phyloP scores from a whole-genome alignment of 2,888 invertebrate species.

The Chelonus formosanus region DNA sequence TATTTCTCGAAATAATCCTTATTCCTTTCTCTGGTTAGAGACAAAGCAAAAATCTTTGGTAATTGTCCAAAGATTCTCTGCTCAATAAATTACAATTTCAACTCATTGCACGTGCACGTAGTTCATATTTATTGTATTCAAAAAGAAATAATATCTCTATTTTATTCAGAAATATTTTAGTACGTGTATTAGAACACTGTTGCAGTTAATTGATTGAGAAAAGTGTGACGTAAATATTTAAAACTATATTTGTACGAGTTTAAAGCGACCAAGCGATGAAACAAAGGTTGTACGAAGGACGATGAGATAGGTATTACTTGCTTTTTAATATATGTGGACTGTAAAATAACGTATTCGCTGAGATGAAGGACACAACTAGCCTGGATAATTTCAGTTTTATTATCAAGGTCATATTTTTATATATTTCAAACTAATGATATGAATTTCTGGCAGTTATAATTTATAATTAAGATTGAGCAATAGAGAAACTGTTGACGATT shows the following conservation, averaged over 20 bases:
- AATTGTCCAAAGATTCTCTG: no score
- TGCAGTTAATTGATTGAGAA: constrained; percentile 21
- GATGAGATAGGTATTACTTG: constrained; percentile 29
- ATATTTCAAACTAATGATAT: no score
- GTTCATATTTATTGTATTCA: no score
- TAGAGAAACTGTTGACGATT: no score
- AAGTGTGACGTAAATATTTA: constrained; percentile 18
- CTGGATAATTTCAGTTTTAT: constrained; percentile 15
- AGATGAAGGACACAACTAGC: constrained; percentile 22
- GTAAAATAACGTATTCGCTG: constrained; percentile 7
- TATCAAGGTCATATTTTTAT: background rate
- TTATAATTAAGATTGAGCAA: no score
- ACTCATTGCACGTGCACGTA: no score
- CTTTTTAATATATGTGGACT: constrained; percentile 4
- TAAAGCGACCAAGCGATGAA: constrained; percentile 10
- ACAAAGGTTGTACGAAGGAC: constrained; percentile 45
- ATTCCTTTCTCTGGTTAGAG: no score
- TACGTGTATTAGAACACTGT: background rate
- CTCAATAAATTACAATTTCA: no score
- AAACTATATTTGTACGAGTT: constrained; percentile 13
- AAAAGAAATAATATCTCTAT: background rate
- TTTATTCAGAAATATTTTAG: constrained; percentile 7
- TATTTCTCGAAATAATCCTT: no score
- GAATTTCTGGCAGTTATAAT: no score
- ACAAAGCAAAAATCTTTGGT: no score